phyloP scores from a whole-genome alignment of 2,113 vertebrate genomes.

The Pachycephala philippinensis region DNA sequence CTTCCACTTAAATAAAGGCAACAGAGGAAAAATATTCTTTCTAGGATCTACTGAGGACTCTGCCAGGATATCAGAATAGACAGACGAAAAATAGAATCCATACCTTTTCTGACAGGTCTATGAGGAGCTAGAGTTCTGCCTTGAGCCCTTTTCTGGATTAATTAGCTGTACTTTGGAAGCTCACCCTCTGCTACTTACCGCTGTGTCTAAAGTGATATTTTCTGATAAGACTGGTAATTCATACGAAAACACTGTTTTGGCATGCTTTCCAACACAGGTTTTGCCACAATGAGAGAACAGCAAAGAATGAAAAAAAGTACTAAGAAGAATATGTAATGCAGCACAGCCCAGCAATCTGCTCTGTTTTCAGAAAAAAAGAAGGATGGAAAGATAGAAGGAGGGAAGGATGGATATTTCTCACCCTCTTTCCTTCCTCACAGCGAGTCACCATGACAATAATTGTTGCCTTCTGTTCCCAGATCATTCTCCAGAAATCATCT shows the following conservation, averaged over 20 bases:
- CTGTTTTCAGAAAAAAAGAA: neutral
- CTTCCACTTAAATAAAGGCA: neutral
- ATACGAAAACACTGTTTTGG: neutral
- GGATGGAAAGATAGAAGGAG: neutral
- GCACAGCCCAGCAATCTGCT: neutral
- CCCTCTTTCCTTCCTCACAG: constrained; percentile 93
- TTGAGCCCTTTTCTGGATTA: neutral
- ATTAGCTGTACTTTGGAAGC: neutral
- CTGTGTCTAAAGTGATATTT: neutral
- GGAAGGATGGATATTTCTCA: constrained; percentile 37
- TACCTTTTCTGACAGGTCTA: neutral
- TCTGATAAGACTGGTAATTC: neutral
- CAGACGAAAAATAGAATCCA: neutral
- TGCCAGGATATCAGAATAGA: neutral
- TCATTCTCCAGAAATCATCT: constrained; percentile 95
- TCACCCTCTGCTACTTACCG: neutral
- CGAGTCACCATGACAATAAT: constrained; percentile 98
- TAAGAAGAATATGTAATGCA: neutral
- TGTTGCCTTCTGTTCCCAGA: constrained; percentile 96
- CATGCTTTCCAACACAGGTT: neutral
- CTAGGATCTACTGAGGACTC: neutral
- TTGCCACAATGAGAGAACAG: neutral
- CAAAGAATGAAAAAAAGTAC: neutral
- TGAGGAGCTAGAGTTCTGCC: neutral
- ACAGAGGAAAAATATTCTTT: neutral